phyloP scores from a whole-genome alignment of 1,140 invertebrate species.

The Drosophila varians region DNA sequence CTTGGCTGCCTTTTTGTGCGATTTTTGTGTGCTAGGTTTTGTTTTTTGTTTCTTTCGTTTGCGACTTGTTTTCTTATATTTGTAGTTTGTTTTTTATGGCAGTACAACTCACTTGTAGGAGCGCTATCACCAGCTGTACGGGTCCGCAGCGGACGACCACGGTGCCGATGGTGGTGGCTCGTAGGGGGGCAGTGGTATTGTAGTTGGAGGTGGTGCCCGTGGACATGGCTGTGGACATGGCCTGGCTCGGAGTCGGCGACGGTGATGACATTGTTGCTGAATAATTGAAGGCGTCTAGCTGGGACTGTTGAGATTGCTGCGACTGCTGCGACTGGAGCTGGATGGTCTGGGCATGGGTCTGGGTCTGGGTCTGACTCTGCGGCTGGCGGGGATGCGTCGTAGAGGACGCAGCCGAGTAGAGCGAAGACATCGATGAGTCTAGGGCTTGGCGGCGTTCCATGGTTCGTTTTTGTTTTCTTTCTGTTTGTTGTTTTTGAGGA shows the following conservation, averaged over 20 bases:
- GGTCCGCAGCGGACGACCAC: slow-evolving; percentile 95
- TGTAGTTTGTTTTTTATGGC: slow-evolving; percentile 1
- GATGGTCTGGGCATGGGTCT: slow-evolving; percentile 28
- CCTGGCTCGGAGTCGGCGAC: slow-evolving; percentile 75
- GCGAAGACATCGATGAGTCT: slow-evolving; percentile 83
- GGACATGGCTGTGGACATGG: slow-evolving; percentile 41
- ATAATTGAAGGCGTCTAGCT: slow-evolving; percentile 80
- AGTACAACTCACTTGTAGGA: slow-evolving; percentile 91
- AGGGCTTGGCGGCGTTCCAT: slow-evolving; percentile 78
- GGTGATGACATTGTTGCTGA: slow-evolving; percentile 82
- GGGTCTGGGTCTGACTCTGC: not conserved
- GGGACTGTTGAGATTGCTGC: slow-evolving; percentile 46
- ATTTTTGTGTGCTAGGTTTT: slow-evolving; percentile 9
- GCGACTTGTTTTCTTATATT: not conserved
- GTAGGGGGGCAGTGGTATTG: slow-evolving; percentile 44
- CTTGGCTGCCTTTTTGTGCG: slow-evolving; percentile 23
- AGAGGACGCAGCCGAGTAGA: slow-evolving; percentile 77
- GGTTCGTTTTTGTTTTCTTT: slow-evolving; percentile 26
- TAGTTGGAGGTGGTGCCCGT: slow-evolving; percentile 19
- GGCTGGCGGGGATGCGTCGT: slow-evolving; percentile 54
- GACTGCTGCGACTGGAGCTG: slow-evolving; percentile 35
- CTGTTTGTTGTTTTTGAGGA: slow-evolving; percentile 30
- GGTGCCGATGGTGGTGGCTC: slow-evolving; percentile 93
- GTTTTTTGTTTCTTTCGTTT: slow-evolving; percentile 8
- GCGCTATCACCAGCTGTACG: slow-evolving; percentile 93